Evolutionary conservation across 2,797 vertebrate genomes (phyloP), one percentile per base, ranked within the genome.

Genomic region (Cyclopterus lumpus): DNA sequence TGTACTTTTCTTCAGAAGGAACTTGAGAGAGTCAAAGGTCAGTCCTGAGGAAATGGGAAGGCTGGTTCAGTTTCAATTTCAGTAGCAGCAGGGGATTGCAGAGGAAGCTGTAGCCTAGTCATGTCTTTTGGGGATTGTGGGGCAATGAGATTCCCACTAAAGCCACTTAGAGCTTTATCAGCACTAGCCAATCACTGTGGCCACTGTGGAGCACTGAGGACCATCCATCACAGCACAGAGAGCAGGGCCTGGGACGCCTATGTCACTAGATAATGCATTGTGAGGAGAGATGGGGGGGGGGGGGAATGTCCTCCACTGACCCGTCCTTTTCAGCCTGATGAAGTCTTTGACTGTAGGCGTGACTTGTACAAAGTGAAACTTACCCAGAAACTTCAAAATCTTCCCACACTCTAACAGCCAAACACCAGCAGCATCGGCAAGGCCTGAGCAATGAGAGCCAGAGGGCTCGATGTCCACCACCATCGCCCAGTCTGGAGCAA

Each of bases 161-260:
- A 90, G 81, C 69, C 83, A 83, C 88, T 90, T 86, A 82, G 63
- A 75, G 84, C 77, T 85, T 91, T 91, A 90, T 91, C 86, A 84
- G 86, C 67, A 48, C 66, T 32, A 82, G 88, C 87, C 90, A 88
- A 89, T 90, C 83, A 79, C 69, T 1, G 42, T 55, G 46, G 82
- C 85, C 80, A 44, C 71, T 79, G 67, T 64, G 81, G 86, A 86
- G 77, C 26, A 2, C 65, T 4, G 28, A 71, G 83, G 53, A 73
- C 82, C 83, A 93, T 93, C 85, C 90, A 92, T 93, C 91, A 92
- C 16, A 6, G 64, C 42, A 1, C 49, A 76, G 73, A 73, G 82
- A 88, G 76, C 75, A 61, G 63, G 55, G 62, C 76, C 81, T 30
- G 34, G 79, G 83, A 88, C 32, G 20, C 71, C 72, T 79, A 86